Percentiles rank a stretch among this genome's conserved stretches.
These are phyloP conservation scores for Cosmia trapezina DNA, from an alignment of 2,888 invertebrate genomes.

Conservation along the genomic window DNA sequence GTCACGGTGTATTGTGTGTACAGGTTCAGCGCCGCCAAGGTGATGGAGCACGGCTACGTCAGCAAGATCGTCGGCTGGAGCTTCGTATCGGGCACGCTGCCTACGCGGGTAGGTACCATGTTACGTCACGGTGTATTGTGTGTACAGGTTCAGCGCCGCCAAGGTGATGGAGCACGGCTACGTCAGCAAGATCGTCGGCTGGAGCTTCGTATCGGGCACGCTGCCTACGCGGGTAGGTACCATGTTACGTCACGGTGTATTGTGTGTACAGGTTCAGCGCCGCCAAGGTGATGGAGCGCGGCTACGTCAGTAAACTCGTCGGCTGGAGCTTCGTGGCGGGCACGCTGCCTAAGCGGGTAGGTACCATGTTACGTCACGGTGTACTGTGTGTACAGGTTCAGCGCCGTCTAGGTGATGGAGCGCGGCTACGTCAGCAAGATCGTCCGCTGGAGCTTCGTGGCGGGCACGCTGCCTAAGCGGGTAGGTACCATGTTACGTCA, in stretches of 20 bases:
- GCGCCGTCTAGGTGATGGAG: constrained; percentile 90
- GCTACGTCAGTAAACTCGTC: constrained; percentile 90
- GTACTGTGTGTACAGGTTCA: constrained; percentile 86
- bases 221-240: constrained; percentile 91
- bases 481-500: constrained; percentile 87
- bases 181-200: constrained; percentile 91
- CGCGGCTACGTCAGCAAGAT: constrained; percentile 91
- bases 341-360: constrained; percentile 91
- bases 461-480: constrained; percentile 93
- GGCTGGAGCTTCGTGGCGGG: constrained; percentile 96
- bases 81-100: constrained; percentile 94
- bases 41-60: constrained; percentile 92
- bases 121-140: constrained; percentile 90
- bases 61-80: constrained; percentile 93
- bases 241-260: constrained; percentile 88
- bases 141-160: constrained; percentile 88
- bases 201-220: constrained; percentile 95
- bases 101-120: constrained; percentile 88
- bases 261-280: constrained; percentile 88
- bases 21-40: constrained; percentile 86
- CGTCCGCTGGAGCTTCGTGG: constrained; percentile 94
- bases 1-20: constrained; percentile 91
- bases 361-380: constrained; percentile 87
- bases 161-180: constrained; percentile 91
- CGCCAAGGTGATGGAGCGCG: constrained; percentile 91